Base-by-base conservation (phyloP, 2,113 vertebrate species). In the Actinemys pallida region DNA sequence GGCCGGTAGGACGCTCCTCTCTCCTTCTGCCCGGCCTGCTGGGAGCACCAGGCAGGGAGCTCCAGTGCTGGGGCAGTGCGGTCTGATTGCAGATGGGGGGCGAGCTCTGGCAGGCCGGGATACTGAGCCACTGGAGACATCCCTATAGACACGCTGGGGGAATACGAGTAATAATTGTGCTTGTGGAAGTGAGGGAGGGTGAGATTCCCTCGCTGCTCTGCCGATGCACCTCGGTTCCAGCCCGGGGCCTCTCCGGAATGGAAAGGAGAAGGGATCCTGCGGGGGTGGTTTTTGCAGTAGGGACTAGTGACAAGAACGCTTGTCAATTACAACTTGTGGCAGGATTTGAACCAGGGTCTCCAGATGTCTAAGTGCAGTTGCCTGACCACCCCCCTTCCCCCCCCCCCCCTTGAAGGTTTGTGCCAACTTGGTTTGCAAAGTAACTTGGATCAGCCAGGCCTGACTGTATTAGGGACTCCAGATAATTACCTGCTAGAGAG, bases 1-100 rank as follows among this genome's bases (percentile, higher is more conserved):
- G 99, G 99, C 96, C 98, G 99, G 99, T 99, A 97, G 96, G 98
- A 49, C 27, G 69, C 4, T n/a, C 39, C 91, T 42, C 54, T 6
- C 0, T 0, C 62, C 1, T 1, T 0, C 6, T 20, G 47, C 57
- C 57, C 5, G 13, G 22, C n/a, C 42, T 42, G 17, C 72, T 5
- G 42, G 65, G 79, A 65, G 72, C 76, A 85, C 25, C 22, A 19
- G 4, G 8, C 31, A 54, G 4, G 5, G 53, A 72, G 17, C 31
- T 17, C 5, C 9, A 9, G n/a, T 11, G 10, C 20, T 75, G 20
- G 9, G 20, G 20, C 39, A 5, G 6, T 8, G 20, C n/a, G 10
- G 69, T 39, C 16, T 39, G n/a, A n/a, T 35, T 50, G 49, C 22
- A 25, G 79, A 56, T 8, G 8, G 25, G 81, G 19, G 16, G 54